phyloP scores from a whole-genome alignment of 2,113 vertebrate species.

The Rhabdomys dilectus region DNA sequence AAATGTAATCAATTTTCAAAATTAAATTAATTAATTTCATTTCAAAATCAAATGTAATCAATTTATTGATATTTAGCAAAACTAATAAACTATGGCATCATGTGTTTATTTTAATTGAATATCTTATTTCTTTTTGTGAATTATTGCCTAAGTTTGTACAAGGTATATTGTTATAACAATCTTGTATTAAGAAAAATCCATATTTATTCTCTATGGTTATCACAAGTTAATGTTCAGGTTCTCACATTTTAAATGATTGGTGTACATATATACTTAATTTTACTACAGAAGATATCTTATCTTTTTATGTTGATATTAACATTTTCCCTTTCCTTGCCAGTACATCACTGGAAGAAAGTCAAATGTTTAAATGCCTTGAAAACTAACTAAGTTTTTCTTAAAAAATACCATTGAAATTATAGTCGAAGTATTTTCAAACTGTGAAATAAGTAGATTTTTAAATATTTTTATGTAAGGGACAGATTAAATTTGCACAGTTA shows the following conservation, averaged over 20 bases:
- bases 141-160: not conserved
- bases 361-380: conserved; percentile 1
- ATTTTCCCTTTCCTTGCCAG: not conserved
- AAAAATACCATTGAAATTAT: not conserved
- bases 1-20: not conserved
- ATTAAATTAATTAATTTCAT: too few relatives aligned
- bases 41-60: too few relatives aligned
- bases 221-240: not conserved
- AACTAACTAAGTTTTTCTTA: not conserved
- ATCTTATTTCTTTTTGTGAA: not conserved
- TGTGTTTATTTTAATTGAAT: not conserved
- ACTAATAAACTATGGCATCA: not conserved
- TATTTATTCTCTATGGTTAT: not conserved
- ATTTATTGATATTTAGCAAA: not conserved
- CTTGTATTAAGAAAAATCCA: not conserved
- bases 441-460: not conserved
- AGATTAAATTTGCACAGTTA: not conserved
- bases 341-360: not conserved
- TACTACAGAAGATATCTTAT: not conserved
- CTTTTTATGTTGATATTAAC: conserved; percentile 4
- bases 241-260: not conserved
- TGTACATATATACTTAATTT: not conserved
- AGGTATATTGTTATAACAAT: not conserved
- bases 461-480: not conserved
- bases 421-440: conserved; percentile 5